Evolutionary conservation across 2,888 invertebrate species (phyloP).

Genomic region (Lumbricus terrestris): DNA sequence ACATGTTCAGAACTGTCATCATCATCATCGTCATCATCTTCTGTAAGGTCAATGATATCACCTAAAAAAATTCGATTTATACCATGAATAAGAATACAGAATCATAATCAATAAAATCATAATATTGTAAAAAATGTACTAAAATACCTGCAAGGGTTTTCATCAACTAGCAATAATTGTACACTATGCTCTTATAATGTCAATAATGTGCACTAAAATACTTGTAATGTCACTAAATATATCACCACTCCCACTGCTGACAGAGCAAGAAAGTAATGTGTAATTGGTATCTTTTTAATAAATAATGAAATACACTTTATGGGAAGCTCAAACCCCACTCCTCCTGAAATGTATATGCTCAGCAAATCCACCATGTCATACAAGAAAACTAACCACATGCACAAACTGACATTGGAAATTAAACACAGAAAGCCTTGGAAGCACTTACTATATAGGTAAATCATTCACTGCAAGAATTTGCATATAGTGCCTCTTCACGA

Average conservation of each 20-base stretch:
- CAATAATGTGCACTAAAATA: neutral
- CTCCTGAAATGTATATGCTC: neutral
- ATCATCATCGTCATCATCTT: conserved; percentile 19
- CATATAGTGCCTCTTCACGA: too few species aligned
- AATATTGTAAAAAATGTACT: neutral
- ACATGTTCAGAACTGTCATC: neutral
- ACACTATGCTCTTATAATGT: neutral
- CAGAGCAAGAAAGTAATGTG: neutral
- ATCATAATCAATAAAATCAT: neutral
- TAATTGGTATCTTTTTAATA: neutral
- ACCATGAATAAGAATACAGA: neutral
- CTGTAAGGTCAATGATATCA: neutral
- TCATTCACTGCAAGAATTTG: too few species aligned
- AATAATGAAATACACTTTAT: neutral
- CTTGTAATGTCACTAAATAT: too few species aligned
- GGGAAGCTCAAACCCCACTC: neutral
- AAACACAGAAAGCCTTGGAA: neutral
- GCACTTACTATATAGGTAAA: too few species aligned
- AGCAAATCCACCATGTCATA: neutral
- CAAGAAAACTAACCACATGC: neutral
- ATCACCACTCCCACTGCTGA: neutral
- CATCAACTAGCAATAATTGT: neutral
- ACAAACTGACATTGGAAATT: neutral
- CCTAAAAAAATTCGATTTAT: neutral
- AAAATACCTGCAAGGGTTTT: neutral